A percentile compares a stretch with the other conserved stretches of the same genome.
Conservation (phyloP, 2,113 vertebrate genomes). For the Aviceda subcristata region DNA sequence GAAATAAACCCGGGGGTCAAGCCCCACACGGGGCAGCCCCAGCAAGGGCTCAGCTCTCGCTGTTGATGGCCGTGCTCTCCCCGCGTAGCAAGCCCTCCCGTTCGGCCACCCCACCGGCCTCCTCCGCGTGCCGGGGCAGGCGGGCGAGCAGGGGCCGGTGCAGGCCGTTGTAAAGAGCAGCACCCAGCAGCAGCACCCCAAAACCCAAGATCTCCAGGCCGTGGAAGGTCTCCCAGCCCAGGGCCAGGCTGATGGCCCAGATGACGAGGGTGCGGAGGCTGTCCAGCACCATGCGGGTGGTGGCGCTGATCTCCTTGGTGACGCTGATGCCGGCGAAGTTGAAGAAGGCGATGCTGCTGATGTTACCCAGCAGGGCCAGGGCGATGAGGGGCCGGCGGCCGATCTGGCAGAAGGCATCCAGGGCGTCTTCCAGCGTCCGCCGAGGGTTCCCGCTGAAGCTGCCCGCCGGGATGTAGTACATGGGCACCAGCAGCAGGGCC, state of each 20-base stretch:
- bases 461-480: constrained; percentile 86
- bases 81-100: constrained; percentile 74
- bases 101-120: background rate
- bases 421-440: constrained; percentile 79
- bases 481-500: constrained; percentile 86
- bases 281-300: constrained; percentile 96
- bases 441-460: constrained; percentile 79
- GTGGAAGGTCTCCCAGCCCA: constrained; percentile 90
- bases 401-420: constrained; percentile 93
- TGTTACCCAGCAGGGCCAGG: constrained; percentile 87
- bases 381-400: constrained; percentile 81
- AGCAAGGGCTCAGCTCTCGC: constrained; percentile 12
- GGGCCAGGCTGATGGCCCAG: constrained; percentile 85
- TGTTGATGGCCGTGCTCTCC: constrained; percentile 48
- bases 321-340: constrained; percentile 95
- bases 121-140: constrained; percentile 38
- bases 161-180: constrained; percentile 87
- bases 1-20: background rate
- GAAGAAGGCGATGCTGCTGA: constrained; percentile 94
- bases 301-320: constrained; percentile 95
- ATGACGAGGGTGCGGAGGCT: constrained; percentile 90
- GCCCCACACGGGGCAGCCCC: background rate
- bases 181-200: constrained; percentile 80
- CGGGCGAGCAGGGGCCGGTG: constrained; percentile 79
- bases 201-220: constrained; percentile 89